Percentiles rank a stretch among this genome's conserved stretches.
Conservation (phyloP, 1,140 invertebrate species). For the Drosophila guanche region DNA sequence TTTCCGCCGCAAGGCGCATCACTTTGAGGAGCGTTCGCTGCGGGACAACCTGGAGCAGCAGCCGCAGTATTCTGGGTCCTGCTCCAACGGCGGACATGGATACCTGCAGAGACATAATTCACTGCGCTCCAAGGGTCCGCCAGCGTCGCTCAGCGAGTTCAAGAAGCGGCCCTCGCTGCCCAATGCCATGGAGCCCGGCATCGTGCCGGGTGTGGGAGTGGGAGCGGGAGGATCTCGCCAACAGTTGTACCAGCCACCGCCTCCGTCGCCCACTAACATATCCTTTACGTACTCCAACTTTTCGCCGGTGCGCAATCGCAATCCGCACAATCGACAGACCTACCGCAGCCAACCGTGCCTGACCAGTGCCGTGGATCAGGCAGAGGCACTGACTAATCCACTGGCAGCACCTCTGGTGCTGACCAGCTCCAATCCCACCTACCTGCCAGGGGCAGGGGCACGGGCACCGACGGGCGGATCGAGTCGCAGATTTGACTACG, state of each 20-base stretch:
- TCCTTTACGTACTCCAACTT: constrained; percentile 74
- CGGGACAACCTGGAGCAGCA: constrained; percentile 62
- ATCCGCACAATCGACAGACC: constrained; percentile 45
- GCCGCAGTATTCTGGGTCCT: constrained; percentile 2
- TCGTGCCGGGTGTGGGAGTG: background rate
- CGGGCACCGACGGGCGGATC: no score
- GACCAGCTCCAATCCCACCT: constrained; percentile 69
- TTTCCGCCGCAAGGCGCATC: constrained; percentile 71
- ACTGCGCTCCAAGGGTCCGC: constrained; percentile 52
- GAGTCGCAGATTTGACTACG: constrained; percentile 35
- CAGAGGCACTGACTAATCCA: constrained; percentile 73
- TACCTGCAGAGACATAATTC: constrained; percentile 76
- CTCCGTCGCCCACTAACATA: constrained; percentile 70
- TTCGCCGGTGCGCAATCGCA: constrained; percentile 23
- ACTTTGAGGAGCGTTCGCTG: constrained; percentile 72
- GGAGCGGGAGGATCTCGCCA: constrained; percentile 5
- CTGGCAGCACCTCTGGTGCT: constrained; percentile 68
- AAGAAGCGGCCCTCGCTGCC: constrained; percentile 78
- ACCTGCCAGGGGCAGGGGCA: constrained; percentile 28
- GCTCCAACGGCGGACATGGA: constrained; percentile 15
- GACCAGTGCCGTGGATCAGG: constrained; percentile 54
- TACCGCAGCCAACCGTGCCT: constrained; percentile 77
- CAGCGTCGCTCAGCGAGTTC: constrained; percentile 51
- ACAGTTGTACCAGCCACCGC: constrained; percentile 31
- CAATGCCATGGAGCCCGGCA: constrained; percentile 70